Percentiles rank a stretch among this genome's conserved stretches.
These are phyloP conservation scores for Tenthredo livida DNA, from an alignment of 2,888 invertebrate species.

Conservation along the genomic window DNA sequence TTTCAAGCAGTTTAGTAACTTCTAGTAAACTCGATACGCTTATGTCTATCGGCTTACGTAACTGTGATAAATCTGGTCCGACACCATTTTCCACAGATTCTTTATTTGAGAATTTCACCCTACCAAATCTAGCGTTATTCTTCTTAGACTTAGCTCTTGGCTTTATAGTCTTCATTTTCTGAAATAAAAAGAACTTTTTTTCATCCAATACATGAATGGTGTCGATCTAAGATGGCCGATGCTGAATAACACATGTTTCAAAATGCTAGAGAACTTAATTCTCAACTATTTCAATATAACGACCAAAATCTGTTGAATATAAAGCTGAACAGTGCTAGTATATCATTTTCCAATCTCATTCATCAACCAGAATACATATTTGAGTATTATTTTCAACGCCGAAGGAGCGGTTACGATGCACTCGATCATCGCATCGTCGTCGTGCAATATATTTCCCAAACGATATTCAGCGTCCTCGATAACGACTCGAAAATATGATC, in stretches of 20 bases:
- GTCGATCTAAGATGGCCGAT: slow-evolving; percentile 13
- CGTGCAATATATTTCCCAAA: background rate
- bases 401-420: background rate
- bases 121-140: slow-evolving; percentile 60
- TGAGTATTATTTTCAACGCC: background rate
- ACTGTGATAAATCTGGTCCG: slow-evolving; percentile 72
- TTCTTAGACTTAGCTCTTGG: slow-evolving; percentile 65
- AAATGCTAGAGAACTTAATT: background rate
- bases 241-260: background rate
- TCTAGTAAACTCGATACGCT: slow-evolving; percentile 86
- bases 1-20: slow-evolving; percentile 86
- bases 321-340: background rate
- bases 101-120: slow-evolving; percentile 58
- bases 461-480: background rate
- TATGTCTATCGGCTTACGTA: slow-evolving; percentile 84
- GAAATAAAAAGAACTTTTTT: background rate
- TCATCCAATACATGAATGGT: background rate
- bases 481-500: background rate
- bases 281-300: background rate
- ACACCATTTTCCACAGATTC: slow-evolving; percentile 30
- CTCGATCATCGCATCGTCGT: no score
- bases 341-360: background rate
- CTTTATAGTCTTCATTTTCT: slow-evolving; percentile 64
- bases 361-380: background rate
- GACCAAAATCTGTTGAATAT: background rate